These are phyloP conservation scores for Lethocerus indicus DNA, from an alignment of 1,140 invertebrate species.

Conservation along the genomic window DNA sequence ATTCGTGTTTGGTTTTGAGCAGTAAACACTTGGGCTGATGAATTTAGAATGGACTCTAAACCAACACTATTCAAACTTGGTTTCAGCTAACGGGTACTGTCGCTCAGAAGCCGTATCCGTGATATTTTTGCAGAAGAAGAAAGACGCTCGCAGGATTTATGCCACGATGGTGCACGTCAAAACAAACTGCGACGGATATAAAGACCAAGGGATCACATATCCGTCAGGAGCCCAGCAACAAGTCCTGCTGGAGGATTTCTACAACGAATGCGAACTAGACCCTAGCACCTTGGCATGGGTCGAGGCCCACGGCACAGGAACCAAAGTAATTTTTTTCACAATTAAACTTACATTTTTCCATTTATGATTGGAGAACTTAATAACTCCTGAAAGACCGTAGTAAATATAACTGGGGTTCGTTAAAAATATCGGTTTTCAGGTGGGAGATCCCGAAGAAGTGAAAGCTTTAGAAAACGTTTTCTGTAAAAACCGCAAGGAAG, in stretches of 20 bases:
- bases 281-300: constrained; percentile 58
- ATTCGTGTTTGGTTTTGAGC: background rate
- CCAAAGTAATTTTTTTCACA: constrained; percentile 16
- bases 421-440: constrained; percentile 21
- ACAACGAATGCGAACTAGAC: constrained; percentile 61
- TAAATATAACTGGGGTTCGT: background rate
- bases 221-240: constrained; percentile 72
- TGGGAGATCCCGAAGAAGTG: constrained; percentile 78
- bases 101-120: constrained; percentile 60
- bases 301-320: constrained; percentile 81
- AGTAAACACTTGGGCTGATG: background rate
- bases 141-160: constrained; percentile 60
- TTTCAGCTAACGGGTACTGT: constrained; percentile 48
- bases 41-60: too few species aligned
- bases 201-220: constrained; percentile 78
- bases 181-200: constrained; percentile 76
- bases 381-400: background rate
- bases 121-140: constrained; percentile 64
- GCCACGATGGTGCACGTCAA: constrained; percentile 48
- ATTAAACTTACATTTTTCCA: background rate
- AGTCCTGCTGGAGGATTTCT: constrained; percentile 62
- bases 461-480: constrained; percentile 70
- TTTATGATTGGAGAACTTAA: background rate
- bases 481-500: constrained; percentile 42
- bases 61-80: background rate